Base-by-base conservation (phyloP, 2,888 invertebrate species). In the Silvanus unidentatus region DNA sequence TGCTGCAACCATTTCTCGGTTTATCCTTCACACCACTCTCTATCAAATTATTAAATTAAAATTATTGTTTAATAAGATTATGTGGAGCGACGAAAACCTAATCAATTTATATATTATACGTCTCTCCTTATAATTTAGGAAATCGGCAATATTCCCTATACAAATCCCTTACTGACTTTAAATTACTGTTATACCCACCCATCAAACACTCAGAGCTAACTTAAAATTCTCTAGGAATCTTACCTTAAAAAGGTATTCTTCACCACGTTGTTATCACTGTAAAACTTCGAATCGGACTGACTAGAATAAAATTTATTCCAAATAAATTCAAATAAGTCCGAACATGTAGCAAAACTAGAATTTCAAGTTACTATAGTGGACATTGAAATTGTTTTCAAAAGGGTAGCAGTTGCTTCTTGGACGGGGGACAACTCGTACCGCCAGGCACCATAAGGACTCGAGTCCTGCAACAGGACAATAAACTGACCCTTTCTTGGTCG, bases 41-140 rank as follows among this genome's bases (percentile, higher is more conserved):
- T 54, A 59, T 59, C 57, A 55, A 5, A 22, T 22, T 62, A 67
- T 66, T 62, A 65, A 65, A 65, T 66, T 68, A 68, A 68, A 68
- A 66, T 67, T 66, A 68, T 63, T 62, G 58, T 55, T 59, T 67
- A 66, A 68, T 65, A 57, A 63, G 66, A 68, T 68, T 66, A 66
- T 44, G 51, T 50, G 58, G 60, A 60, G 64, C 62, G 64, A 50
- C 55, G 62, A 60, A 64, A 66, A 68, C 65, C 60, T 64, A 67
- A 66, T 67, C 64, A 67, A 67, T 66, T 65, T 62, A 57, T 63
- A 63, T 66, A 22, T 22, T 22, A 22, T 22, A 22, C n/a, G n/a
- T 63, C 65, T 59, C 55, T 53, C 59, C 59, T 63, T 61, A 57
- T 39, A 39, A 15, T 37, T 13, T 55, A 59, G 62, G 58, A 64